These are phyloP conservation scores for Tachina lurida DNA, from an alignment of 2,888 invertebrate species.

Conservation along the genomic window DNA sequence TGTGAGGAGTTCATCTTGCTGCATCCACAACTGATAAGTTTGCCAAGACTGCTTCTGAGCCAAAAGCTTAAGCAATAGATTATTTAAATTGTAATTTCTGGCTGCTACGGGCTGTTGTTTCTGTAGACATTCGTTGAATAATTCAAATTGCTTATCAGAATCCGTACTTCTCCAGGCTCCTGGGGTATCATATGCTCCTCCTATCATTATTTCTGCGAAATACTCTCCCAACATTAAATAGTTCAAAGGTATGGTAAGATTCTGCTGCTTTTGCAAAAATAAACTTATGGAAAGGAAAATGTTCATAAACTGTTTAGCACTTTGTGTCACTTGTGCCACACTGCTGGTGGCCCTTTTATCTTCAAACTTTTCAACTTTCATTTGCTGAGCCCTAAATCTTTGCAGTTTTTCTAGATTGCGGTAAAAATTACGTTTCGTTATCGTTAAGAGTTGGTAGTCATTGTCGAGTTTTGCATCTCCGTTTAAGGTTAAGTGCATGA, in stretches of 20 bases:
- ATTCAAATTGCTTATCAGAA: conserved; percentile 78
- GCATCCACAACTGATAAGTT: conserved; percentile 76
- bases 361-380: conserved; percentile 17
- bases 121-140: conserved; percentile 75
- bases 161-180: conserved; percentile 82
- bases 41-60: conserved; percentile 76
- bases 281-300: conserved; percentile 75
- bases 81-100: conserved; percentile 74
- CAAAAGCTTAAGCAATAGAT: conserved; percentile 76
- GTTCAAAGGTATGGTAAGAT: conserved; percentile 77
- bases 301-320: conserved; percentile 76
- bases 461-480: conserved; percentile 78
- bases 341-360: background rate
- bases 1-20: conserved; percentile 72
- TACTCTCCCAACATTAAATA: conserved; percentile 77
- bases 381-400: conserved; percentile 75
- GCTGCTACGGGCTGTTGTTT: conserved; percentile 53
- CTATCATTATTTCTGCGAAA: conserved; percentile 79
- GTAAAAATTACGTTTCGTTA: conserved; percentile 79
- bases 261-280: conserved; percentile 75
- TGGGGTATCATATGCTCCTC: conserved; percentile 76
- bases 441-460: conserved; percentile 75
- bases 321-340: conserved; percentile 48
- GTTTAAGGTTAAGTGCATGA: conserved; percentile 79
- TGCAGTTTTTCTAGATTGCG: conserved; percentile 79